Conservation (phyloP, 1,140 invertebrate genomes). For the Atta cephalotes region DNA sequence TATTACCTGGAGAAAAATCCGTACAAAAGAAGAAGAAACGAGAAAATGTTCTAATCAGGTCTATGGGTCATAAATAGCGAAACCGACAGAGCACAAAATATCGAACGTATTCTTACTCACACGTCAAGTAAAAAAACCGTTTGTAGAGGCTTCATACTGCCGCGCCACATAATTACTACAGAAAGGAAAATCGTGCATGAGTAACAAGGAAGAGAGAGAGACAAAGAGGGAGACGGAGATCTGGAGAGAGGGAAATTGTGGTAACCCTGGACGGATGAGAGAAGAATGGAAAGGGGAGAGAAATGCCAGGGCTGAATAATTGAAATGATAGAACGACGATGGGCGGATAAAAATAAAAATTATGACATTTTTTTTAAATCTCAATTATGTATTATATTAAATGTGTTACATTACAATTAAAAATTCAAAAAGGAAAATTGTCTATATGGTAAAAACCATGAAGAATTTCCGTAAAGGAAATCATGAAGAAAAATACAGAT, state of each 20-base stretch:
- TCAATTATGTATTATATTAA: neutral
- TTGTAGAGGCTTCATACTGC: slow-evolving; percentile 53
- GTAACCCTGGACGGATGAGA: slow-evolving; percentile 23
- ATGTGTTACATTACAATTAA: neutral
- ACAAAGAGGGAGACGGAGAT: slow-evolving; percentile 45
- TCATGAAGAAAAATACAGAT: neutral
- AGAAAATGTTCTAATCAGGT: neutral
- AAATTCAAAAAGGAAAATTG: neutral
- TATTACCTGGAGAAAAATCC: neutral
- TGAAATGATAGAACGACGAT: slow-evolving; percentile 15
- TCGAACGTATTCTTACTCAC: slow-evolving; percentile 46
- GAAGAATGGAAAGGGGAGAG: neutral
- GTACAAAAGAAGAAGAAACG: no score
- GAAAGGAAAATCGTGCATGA: slow-evolving; percentile 30
- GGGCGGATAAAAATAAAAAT: neutral
- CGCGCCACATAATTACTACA: slow-evolving; percentile 66
- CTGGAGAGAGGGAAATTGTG: slow-evolving; percentile 34
- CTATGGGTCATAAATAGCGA: neutral
- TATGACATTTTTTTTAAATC: neutral
- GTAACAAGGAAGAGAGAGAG: slow-evolving; percentile 40
- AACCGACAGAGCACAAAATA: neutral
- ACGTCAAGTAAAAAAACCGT: slow-evolving; percentile 59
- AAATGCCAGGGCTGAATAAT: slow-evolving; percentile 30
- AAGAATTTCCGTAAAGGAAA: neutral
- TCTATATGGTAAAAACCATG: neutral